A percentile compares a stretch with the other conserved stretches of the same genome.
These are phyloP conservation scores for Hyppa rectilinea DNA, from an alignment of 2,888 invertebrate genomes.

Conservation along the genomic window DNA sequence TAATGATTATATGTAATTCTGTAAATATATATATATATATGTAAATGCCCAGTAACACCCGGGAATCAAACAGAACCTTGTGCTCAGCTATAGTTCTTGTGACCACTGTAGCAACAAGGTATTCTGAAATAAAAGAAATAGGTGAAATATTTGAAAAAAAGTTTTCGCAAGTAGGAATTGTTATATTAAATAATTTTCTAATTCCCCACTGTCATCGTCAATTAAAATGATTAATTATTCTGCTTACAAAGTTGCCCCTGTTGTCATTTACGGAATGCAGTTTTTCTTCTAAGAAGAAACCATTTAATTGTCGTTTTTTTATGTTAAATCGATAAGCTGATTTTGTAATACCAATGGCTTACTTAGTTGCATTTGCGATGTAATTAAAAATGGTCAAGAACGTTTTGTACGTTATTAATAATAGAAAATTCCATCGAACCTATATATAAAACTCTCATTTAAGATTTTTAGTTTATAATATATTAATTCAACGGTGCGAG, in stretches of 20 bases:
- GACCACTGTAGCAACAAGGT: too few relatives aligned
- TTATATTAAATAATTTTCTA: neutral
- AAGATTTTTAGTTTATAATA: too few relatives aligned
- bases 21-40: too few relatives aligned
- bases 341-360: neutral
- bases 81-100: too few relatives aligned
- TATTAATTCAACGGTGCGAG: too few relatives aligned
- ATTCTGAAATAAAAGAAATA: too few relatives aligned
- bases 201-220: neutral
- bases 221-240: neutral
- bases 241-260: neutral
- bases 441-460: too few relatives aligned
- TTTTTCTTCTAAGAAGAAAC: neutral
- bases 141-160: too few relatives aligned
- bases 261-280: constrained; percentile 1
- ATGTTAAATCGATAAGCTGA: neutral
- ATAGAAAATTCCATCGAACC: too few relatives aligned
- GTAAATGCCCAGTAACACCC: too few relatives aligned
- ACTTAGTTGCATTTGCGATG: neutral
- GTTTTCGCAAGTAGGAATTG: neutral
- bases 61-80: too few relatives aligned
- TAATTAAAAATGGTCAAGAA: neutral
- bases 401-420: neutral
- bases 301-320: neutral
- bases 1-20: too few relatives aligned